A percentile compares a stretch with the other conserved stretches of the same genome.
Evolutionary conservation across 2,888 invertebrate species (phyloP).

Genomic region (Drosophila mulleri): DNA sequence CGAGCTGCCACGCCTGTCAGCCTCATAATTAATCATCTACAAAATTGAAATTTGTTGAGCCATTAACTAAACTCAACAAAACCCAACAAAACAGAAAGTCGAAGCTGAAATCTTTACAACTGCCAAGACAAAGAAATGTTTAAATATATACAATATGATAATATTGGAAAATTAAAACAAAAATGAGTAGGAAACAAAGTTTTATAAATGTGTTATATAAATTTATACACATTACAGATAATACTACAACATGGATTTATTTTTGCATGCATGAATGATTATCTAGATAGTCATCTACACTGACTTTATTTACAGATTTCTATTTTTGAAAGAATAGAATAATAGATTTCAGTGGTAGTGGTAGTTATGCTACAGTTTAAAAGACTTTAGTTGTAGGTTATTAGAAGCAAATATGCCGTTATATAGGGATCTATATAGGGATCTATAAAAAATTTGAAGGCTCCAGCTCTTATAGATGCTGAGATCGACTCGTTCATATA

Average conservation of each 20-base stretch:
- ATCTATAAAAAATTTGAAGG: not conserved
- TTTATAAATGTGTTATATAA: not conserved
- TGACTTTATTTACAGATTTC: too few species aligned
- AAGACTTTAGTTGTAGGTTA: too few species aligned
- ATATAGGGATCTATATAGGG: too few species aligned
- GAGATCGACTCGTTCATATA: not conserved
- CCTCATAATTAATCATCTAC: conserved; percentile 21
- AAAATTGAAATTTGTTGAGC: conserved; percentile 37
- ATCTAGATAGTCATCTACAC: too few species aligned
- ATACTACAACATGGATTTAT: not conserved
- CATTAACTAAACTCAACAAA: conserved; percentile 33
- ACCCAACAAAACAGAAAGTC: conserved; percentile 29
- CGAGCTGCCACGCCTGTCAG: conserved; percentile 13
- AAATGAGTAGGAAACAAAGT: not conserved
- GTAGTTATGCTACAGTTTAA: too few species aligned
- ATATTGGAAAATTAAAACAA: not conserved
- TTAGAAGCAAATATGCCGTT: too few species aligned
- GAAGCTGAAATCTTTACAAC: conserved; percentile 13
- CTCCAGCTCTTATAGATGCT: not conserved
- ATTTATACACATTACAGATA: not conserved
- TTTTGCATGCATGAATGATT: not conserved
- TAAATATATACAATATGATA: not conserved
- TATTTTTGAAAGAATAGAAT: too few species aligned
- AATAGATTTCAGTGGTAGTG: too few species aligned
- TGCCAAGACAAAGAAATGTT: conserved; percentile 9